Evolutionary conservation across 2,797 vertebrate species (phyloP), one percentile per base, ranked within the genome.

Genomic region (Nothura maculosa): DNA sequence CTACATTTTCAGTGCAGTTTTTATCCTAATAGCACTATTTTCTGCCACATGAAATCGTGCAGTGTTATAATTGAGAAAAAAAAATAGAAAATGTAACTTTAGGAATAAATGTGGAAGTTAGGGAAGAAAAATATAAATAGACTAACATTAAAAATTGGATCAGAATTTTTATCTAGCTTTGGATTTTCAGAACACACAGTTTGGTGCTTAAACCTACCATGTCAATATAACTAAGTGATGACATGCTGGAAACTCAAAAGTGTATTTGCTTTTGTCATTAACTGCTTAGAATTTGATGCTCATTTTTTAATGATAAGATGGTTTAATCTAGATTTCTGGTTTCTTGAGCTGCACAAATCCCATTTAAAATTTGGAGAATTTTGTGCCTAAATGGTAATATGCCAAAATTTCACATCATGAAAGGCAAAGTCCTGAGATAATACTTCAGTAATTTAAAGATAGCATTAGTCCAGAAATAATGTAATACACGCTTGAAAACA

Each of bases 141-240:
- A 40, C 12, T 63, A 64, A 50, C 25, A 74, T 24, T 75, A 28
- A 64, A 52, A 21, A 87, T 12, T 10, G 12, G 43, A 11, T 27
- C 64, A 47, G 13, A 32, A 9, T 75, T 87, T 78, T 45, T 57
- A 47, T 60, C 15, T 66, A 7, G 60, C 20, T 16, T 88, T 81
- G 42, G 18, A 45, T 91, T 42, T 76, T 28, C 63, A 52, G 32
- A 92, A 62, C 38, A 50, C 11, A 7, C 2, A 1, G 38, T 58
- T 42, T 61, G 1, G 0, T 45, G 32, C 45, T 87, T 70, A 34
- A 83, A 27, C 14, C 20, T 67, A 55, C 9, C 42, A 64, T 85
- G 12, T 27, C 5, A 6, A 8, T 69, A 61, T 38, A 86, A 67
- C 20, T 72, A 62, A 86, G 11, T 0, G 0, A 18, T 3, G 1